Evolutionary conservation across 1,140 invertebrate species (phyloP).

Genomic region (Mylabris phalerata): DNA sequence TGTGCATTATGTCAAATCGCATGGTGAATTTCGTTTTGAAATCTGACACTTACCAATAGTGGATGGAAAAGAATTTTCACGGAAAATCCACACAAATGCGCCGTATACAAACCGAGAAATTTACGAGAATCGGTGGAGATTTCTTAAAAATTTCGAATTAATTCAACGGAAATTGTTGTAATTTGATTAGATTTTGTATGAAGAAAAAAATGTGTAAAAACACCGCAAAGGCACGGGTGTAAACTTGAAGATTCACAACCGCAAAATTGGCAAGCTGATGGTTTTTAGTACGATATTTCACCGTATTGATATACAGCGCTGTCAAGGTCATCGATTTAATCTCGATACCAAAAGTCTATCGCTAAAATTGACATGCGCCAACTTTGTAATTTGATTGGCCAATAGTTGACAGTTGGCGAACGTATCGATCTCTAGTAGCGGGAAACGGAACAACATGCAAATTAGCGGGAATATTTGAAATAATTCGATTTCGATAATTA

Average conservation of each 20-base stretch:
- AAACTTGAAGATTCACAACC: constrained; percentile 18
- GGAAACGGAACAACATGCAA: too few species aligned
- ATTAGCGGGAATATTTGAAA: too few species aligned
- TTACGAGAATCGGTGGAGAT: neutral
- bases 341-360: constrained; percentile 16
- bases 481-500: too few species aligned
- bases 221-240: constrained; percentile 30
- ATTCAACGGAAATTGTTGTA: neutral
- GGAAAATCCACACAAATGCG: constrained; percentile 14
- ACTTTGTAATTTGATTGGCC: neutral
- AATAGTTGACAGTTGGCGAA: too few species aligned
- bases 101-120: constrained; percentile 1
- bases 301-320: constrained; percentile 21
- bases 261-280: constrained; percentile 18
- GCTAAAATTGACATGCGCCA: constrained; percentile 15
- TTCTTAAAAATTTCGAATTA: neutral
- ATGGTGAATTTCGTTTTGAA: too few species aligned
- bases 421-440: too few species aligned
- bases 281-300: constrained; percentile 16
- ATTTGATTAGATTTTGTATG: neutral
- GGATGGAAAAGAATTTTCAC: neutral
- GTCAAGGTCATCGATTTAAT: constrained; percentile 26
- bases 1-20: too few species aligned
- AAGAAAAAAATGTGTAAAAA: constrained; percentile 18
- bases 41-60: too few species aligned